Conservation (phyloP, 1,140 invertebrate species). For the Aphis gossypii region DNA sequence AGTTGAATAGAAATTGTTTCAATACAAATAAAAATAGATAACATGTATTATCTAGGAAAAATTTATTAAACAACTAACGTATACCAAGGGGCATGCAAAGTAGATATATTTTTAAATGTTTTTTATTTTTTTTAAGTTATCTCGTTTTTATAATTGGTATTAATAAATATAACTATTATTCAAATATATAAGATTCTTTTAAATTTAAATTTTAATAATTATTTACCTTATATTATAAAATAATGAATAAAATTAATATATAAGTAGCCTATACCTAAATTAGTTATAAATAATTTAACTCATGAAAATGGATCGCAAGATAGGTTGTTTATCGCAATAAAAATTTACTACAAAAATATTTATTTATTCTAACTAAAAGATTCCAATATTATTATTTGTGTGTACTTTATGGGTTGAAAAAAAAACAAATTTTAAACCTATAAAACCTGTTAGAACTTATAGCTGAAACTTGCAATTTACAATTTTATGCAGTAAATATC, state of each 20-base stretch:
- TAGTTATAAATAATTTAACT: neutral
- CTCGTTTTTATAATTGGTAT: neutral
- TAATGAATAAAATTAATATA: neutral
- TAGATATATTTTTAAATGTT: neutral
- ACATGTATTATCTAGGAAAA: neutral
- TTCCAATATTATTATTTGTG: neutral
- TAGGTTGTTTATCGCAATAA: neutral
- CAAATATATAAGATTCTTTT: neutral
- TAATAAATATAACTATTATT: neutral
- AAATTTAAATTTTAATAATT: neutral
- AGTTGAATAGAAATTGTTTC: neutral
- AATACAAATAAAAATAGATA: neutral
- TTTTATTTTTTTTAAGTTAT: neutral
- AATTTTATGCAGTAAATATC: no score
- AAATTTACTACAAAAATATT: neutral
- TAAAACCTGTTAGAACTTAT: no score
- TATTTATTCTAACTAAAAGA: neutral
- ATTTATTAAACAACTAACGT: no score
- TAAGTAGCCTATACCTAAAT: neutral
- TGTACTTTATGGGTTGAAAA: neutral
- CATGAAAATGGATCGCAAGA: neutral
- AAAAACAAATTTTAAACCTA: no score
- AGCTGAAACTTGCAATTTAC: no score
- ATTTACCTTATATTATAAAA: neutral
- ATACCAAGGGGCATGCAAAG: no score